Percentiles rank a stretch among this genome's conserved stretches.
Evolutionary conservation across 2,888 invertebrate species (phyloP).

Genomic region (Aphodius sticticus): DNA sequence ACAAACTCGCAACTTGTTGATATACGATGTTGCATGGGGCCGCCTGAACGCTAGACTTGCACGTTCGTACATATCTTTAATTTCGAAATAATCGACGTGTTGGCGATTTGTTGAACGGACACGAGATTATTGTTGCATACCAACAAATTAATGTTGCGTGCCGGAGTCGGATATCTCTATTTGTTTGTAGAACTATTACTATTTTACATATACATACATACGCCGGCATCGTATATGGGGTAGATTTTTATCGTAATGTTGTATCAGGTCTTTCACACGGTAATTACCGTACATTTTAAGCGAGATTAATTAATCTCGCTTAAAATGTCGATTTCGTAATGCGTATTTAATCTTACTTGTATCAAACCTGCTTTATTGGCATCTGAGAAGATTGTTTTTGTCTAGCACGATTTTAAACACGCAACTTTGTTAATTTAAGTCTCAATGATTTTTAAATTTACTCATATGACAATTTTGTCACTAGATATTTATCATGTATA

Average conservation of each 20-base stretch:
- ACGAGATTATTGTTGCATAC: slow-evolving; percentile 14
- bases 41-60: not conserved
- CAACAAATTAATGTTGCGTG: slow-evolving; percentile 25
- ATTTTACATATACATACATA: slow-evolving; percentile 14
- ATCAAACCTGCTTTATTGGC: not conserved
- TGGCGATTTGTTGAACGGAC: slow-evolving; percentile 16
- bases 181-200: slow-evolving; percentile 11
- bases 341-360: not conserved
- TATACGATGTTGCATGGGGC: not conserved
- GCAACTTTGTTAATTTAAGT: too few relatives aligned
- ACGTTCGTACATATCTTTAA: slow-evolving; percentile 13
- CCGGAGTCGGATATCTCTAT: slow-evolving; percentile 19
- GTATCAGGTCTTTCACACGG: not conserved
- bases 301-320: not conserved
- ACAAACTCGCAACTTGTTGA: not conserved
- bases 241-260: slow-evolving; percentile 4
- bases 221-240: not conserved
- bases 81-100: slow-evolving; percentile 25
- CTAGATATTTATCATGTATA: too few relatives aligned
- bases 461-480: too few relatives aligned
- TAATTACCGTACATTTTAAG: too few relatives aligned
- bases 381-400: not conserved
- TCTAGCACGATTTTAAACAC: too few relatives aligned
- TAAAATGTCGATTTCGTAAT: not conserved
- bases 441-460: too few relatives aligned